Percentiles rank a stretch among this genome's conserved stretches.
phyloP scores from a whole-genome alignment of 53 echinoderm and acorn worm genomes.

The Glandiceps talaboti region DNA sequence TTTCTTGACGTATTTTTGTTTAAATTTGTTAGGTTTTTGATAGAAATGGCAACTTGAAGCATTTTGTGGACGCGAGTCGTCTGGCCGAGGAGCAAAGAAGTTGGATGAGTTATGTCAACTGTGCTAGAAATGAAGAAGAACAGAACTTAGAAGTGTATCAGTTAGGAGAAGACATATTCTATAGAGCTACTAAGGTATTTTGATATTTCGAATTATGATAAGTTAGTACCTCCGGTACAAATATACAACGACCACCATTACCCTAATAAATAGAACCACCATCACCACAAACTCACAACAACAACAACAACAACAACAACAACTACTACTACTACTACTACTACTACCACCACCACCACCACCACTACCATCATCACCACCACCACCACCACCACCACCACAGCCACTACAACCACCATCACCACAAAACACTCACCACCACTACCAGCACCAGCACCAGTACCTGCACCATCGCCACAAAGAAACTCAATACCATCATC shows the following conservation, averaged over 20 bases:
- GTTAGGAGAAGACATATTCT: conserved; percentile 81
- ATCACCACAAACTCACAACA: too few species aligned
- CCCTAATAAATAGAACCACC: too few species aligned
- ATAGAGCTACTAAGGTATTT: conserved; percentile 78
- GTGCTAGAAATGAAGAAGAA: conserved; percentile 93
- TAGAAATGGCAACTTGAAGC: conserved; percentile 54
- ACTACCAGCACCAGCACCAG: neutral
- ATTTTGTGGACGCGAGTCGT: conserved; percentile 35
- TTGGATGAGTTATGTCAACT: conserved; percentile 96
- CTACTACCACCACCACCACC: neutral
- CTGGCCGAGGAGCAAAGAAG: neutral
- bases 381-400: conserved; percentile 18
- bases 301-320: too few species aligned
- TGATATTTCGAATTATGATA: too few species aligned
- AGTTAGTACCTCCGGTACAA: too few species aligned
- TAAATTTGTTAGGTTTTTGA: conserved; percentile 96
- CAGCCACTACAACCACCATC: conserved; percentile 7
- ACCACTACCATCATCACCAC: conserved; percentile 25
- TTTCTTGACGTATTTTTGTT: too few species aligned
- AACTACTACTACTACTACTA: too few species aligned
- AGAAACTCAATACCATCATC: conserved; percentile 15
- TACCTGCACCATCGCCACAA: conserved; percentile 8
- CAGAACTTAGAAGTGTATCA: conserved; percentile 84
- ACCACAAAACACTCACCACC: neutral
- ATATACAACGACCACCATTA: too few species aligned